Conservation (phyloP, 2,888 invertebrate species). For the Phyllotreta cruciferae region DNA sequence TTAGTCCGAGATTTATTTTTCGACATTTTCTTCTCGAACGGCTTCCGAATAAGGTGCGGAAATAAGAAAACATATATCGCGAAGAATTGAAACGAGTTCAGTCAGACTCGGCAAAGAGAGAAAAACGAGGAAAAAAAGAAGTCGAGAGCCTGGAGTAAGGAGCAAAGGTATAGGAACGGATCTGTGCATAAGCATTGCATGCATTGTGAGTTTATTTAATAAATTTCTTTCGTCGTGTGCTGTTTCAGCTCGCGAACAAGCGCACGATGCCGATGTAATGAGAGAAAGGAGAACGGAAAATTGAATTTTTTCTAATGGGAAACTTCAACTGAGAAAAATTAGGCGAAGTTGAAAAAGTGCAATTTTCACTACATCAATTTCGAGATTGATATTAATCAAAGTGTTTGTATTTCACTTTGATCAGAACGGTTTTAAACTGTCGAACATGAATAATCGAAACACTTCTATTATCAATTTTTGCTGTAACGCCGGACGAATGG, state of each 20-base stretch:
- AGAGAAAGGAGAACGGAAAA: slow-evolving; percentile 19
- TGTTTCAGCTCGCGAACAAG: slow-evolving; percentile 22
- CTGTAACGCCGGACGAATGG: too few relatives aligned
- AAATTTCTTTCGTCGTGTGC: slow-evolving; percentile 18
- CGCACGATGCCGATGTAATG: slow-evolving; percentile 13
- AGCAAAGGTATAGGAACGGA: slow-evolving; percentile 13
- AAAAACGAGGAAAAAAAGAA: neutral
- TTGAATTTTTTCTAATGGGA: slow-evolving; percentile 17
- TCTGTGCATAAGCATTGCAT: slow-evolving; percentile 23
- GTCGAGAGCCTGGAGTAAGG: slow-evolving; percentile 3
- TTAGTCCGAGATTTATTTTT: neutral
- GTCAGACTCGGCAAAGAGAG: slow-evolving; percentile 20
- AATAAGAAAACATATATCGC: slow-evolving; percentile 21
- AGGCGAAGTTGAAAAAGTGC: neutral
- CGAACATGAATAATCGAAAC: too few relatives aligned
- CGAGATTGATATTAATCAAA: too few relatives aligned
- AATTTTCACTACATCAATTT: too few relatives aligned
- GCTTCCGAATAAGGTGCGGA: slow-evolving; percentile 22
- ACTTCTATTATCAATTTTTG: too few relatives aligned
- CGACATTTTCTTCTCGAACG: slow-evolving; percentile 4
- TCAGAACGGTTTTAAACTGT: too few relatives aligned
- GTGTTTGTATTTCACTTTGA: too few relatives aligned
- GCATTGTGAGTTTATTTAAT: slow-evolving; percentile 29
- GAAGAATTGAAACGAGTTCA: slow-evolving; percentile 18
- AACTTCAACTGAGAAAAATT: slow-evolving; percentile 9